phyloP scores from a whole-genome alignment of 2,888 invertebrate species.

The Cerastis leucographa region DNA sequence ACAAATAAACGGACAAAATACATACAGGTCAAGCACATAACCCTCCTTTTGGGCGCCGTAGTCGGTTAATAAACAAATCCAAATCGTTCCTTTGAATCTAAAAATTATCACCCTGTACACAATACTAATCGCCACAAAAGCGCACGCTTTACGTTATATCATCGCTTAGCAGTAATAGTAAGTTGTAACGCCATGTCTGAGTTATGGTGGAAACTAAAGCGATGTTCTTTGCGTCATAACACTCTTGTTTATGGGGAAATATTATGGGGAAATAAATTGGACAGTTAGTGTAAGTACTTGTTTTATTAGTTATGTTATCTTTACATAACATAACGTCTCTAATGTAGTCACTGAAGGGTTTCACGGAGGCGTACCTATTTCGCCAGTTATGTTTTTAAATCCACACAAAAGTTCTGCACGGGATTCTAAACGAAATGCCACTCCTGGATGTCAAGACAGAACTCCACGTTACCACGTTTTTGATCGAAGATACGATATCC shows the following conservation, averaged over 20 bases:
- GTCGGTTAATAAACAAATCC: background rate
- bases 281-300: background rate
- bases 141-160: conserved; percentile 28
- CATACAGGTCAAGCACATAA: too few relatives aligned
- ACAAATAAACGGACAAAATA: too few relatives aligned
- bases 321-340: too few relatives aligned
- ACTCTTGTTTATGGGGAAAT: background rate
- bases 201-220: conserved; percentile 3
- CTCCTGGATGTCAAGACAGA: too few relatives aligned
- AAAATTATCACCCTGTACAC: conserved; percentile 13
- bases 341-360: too few relatives aligned
- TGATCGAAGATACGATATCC: too few relatives aligned
- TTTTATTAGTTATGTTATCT: background rate
- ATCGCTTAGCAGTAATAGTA: conserved; percentile 16
- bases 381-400: too few relatives aligned
- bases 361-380: too few relatives aligned
- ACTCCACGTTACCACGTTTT: too few relatives aligned
- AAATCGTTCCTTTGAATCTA: background rate
- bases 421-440: too few relatives aligned
- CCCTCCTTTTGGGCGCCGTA: too few relatives aligned
- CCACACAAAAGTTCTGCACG: too few relatives aligned
- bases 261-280: background rate
- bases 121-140: background rate
- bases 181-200: conserved; percentile 19
- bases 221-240: conserved; percentile 10